Conservation (phyloP, 2,113 vertebrate genomes). For the Urocynchramus pylzowi region DNA sequence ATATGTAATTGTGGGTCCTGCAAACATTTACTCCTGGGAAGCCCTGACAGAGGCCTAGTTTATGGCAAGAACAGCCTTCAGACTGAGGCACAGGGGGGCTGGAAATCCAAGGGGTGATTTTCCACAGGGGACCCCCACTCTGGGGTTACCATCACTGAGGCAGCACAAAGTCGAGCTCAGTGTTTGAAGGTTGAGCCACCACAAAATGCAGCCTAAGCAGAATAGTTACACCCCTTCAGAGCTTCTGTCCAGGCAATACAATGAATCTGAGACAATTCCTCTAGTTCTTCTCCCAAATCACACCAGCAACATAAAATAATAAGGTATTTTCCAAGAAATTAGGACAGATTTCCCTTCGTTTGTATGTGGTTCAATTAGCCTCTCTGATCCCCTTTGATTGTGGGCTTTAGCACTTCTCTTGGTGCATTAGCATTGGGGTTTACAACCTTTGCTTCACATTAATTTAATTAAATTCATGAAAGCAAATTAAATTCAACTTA, state of each 20-base stretch:
- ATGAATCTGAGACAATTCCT: neutral
- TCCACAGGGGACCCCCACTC: accelerated
- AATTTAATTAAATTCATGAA: neutral
- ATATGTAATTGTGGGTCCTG: neutral
- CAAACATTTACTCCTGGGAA: neutral
- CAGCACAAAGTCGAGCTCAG: accelerated
- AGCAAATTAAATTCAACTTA: neutral
- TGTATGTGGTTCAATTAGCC: neutral
- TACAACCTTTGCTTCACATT: neutral
- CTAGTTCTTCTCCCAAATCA: neutral
- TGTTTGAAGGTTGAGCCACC: accelerated
- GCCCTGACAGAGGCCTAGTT: accelerated
- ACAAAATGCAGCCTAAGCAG: neutral
- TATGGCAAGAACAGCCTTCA: neutral
- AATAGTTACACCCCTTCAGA: neutral
- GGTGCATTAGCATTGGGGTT: neutral
- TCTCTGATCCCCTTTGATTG: neutral
- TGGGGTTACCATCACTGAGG: accelerated
- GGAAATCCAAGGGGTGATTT: neutral
- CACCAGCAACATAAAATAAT: neutral
- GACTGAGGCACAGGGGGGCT: neutral
- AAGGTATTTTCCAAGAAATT: neutral
- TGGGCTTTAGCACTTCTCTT: neutral
- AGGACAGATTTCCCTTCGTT: neutral
- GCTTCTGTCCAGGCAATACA: neutral